Evolutionary conservation across 2,113 vertebrate species (phyloP).

Genomic region (Amazona vittata): DNA sequence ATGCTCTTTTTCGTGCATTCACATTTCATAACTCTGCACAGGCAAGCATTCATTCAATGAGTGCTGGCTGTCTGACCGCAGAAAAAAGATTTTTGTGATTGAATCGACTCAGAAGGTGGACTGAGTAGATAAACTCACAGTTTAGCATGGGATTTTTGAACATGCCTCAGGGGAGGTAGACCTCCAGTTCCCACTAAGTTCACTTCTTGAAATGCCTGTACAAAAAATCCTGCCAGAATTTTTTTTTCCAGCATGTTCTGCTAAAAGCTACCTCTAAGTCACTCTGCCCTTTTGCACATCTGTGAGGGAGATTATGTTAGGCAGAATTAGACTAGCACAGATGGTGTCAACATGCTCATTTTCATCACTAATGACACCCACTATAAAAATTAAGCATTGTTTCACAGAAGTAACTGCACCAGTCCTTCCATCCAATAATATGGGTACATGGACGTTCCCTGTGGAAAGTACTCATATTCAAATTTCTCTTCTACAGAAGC

Average conservation of each 20-base stretch:
- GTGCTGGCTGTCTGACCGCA: neutral
- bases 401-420: neutral
- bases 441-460: accelerated
- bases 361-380: neutral
- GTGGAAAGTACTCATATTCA: neutral
- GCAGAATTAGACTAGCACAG: neutral
- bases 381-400: neutral
- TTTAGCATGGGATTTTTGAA: neutral
- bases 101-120: neutral
- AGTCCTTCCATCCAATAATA: neutral
- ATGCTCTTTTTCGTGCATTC: neutral
- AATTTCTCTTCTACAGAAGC: neutral
- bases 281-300: neutral
- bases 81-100: neutral
- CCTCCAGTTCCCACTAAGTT: neutral
- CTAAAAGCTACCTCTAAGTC: neutral
- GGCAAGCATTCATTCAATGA: neutral
- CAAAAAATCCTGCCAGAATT: neutral
- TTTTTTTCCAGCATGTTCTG: neutral
- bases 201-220: neutral
- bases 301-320: neutral
- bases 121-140: neutral
- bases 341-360: neutral
- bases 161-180: neutral
- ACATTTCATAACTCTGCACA: neutral